Base-by-base conservation (phyloP, 2,888 invertebrate species). In the Strigamia transsilvanica region DNA sequence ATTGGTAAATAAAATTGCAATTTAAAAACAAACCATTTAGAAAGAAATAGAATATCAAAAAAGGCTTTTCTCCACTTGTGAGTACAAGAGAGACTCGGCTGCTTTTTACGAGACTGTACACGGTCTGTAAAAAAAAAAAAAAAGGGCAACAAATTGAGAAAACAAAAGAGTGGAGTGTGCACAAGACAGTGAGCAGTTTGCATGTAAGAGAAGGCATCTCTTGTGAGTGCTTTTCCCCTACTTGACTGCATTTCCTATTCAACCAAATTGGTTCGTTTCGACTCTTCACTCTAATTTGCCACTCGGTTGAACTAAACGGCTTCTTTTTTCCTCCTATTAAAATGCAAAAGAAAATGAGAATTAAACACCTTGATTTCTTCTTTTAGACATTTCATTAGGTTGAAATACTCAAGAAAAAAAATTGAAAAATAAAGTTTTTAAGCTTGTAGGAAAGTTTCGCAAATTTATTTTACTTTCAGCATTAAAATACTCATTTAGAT, bases 231-330 rank as follows among this genome's bases (percentile, higher is more conserved):
- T 66, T 66, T 66, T 23, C 61, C 61, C 61, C 61, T 66, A 66
- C 61, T 66, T 66, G 61, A 66, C 61, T 66, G 61, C 61, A 66
- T 66, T 66, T 66, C 61, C 61, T 66, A 66, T 66, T 66, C 61
- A 66, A 66, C 61, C 23, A 66, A 66, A 66, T 66, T 66, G 61
- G 61, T 66, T 66, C 61, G 61, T 66, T 66, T 66, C 61, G 61
- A 66, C 61, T 66, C 61, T 21, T 66, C 61, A 66, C 61, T 21
- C 61, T 66, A 66, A 66, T 66, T 66, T 66, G 61, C 61, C 61
- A 66, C 61, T 66, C 61, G 61, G 61, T 21, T 66, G 61, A 66
- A 66, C 61, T 66, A 66, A 66, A 66, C 61, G 61, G 61, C 61
- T 66, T 23, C 61, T 23, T 66, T 66, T 66, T 66, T 66, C 9